Percentiles rank a stretch among this genome's conserved stretches.
Conservation (phyloP, 2,113 vertebrate species). For the Mesocricetus auratus region DNA sequence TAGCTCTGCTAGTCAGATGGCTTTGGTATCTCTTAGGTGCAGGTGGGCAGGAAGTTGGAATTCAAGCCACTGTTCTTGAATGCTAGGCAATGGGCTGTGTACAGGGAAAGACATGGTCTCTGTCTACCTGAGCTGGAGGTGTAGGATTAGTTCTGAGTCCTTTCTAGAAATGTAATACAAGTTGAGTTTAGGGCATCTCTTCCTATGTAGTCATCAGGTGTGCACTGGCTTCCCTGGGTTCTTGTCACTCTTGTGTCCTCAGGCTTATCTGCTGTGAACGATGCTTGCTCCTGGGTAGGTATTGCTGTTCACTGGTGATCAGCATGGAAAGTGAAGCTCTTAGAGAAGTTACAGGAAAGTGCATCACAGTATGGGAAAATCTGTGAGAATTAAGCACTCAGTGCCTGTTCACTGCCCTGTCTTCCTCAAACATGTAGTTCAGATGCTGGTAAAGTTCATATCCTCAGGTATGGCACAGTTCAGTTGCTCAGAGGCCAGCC, state of each 20-base stretch:
- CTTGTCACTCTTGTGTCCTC: neutral
- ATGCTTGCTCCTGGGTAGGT: neutral
- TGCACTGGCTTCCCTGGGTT: neutral
- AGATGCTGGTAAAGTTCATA: neutral
- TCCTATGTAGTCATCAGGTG: neutral
- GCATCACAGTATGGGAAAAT: neutral
- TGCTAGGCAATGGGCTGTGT: neutral
- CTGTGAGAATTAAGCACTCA: neutral
- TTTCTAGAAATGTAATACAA: neutral
- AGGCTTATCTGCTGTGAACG: neutral
- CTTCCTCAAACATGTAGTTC: neutral
- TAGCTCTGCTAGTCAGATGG: neutral
- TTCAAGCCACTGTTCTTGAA: neutral
- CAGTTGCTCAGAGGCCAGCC: neutral
- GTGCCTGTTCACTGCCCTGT: neutral
- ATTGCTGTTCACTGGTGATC: neutral
- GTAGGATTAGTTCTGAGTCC: neutral
- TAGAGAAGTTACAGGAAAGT: neutral
- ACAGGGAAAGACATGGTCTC: neutral
- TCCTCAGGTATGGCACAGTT: neutral
- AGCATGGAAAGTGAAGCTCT: neutral
- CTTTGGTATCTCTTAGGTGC: neutral
- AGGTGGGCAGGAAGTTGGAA: neutral
- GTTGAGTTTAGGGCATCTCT: conserved; percentile 6
- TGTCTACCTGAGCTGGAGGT: neutral